Evolutionary conservation across 2,888 invertebrate genomes (phyloP), one percentile per base, ranked within the genome.

Genomic region (Acronicta aceris): DNA sequence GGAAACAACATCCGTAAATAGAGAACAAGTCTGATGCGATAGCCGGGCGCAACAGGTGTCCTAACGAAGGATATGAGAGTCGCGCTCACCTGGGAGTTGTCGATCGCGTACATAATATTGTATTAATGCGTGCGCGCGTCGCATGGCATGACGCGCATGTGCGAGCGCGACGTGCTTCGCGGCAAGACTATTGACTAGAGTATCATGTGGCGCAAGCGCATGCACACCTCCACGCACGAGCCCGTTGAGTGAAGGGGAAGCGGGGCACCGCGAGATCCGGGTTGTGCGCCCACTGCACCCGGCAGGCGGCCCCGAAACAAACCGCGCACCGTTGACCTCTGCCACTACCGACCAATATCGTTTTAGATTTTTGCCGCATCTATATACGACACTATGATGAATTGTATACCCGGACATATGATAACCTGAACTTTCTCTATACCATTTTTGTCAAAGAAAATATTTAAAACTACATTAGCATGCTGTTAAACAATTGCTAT

Each of bases 1-100:
- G 61, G 59, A 56, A 55, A 65, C 74, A 73, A 78, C 71, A 82
- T 84, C 78, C 82, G 83, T 79, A 79, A 81, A 72, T 51, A 74
- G 74, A 71, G 74, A 71, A 71, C 64, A 65, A 59, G 55, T 62
- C 55, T 59, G 51, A 40, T 65, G 56, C 43, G 41, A 45, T 48
- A 60, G 42, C 46, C 71, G 62, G 59, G 59, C 66, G 72, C 76
- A 76, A 69, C 79, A 76, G 75, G 74, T 77, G 83, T 76, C 65
- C 63, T 76, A 72, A 73, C 76, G 76, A 67, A 60, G 66, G 76
- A 65, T 80, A 77, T 78, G 74, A 77, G 76, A 75, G 67, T 83
- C 89, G 88, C 90, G 90, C 93, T 94, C 93, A 94, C 94, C 94
- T 94, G 94, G 84, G 89, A 87, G 89, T 89, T 91, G 88, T 92